Evolutionary conservation across 2,888 invertebrate species (phyloP).

Genomic region (Hedya salicella): DNA sequence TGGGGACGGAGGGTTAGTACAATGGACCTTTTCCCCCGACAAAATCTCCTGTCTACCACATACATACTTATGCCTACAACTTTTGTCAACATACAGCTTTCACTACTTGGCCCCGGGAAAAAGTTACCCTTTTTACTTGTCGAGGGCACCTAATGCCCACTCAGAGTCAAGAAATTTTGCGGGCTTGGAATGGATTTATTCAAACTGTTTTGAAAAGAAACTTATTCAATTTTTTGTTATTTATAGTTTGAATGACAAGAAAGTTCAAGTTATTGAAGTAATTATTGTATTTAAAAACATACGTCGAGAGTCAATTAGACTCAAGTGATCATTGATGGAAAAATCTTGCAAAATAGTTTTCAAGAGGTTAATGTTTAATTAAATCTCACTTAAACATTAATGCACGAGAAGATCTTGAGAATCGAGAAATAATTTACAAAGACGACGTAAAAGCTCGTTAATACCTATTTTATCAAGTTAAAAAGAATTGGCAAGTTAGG

Average conservation of each 20-base stretch:
- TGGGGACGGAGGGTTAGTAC: constrained; percentile 77
- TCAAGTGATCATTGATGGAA: background rate
- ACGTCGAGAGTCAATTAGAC: background rate
- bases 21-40: constrained; percentile 75
- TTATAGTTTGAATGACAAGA: background rate
- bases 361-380: constrained; percentile 1
- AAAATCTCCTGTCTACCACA: constrained; percentile 65
- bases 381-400: constrained; percentile 11
- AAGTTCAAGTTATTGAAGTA: background rate
- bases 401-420: constrained; percentile 21
- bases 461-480: constrained; percentile 47
- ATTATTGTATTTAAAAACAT: constrained; percentile 1
- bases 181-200: constrained; percentile 32
- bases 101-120: constrained; percentile 41
- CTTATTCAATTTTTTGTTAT: background rate
- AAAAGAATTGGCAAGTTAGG: constrained; percentile 56
- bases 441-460: constrained; percentile 40
- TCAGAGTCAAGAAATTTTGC: constrained; percentile 24
- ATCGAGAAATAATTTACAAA: constrained; percentile 40
- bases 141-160: constrained; percentile 39
- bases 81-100: constrained; percentile 42
- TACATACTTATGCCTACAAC: constrained; percentile 47
- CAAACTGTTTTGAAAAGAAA: constrained; percentile 17
- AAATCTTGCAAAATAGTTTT: background rate
- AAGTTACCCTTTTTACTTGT: constrained; percentile 39